Evolutionary conservation across 1,140 invertebrate genomes (phyloP).

Genomic region (Neoseiulus cucumeris): DNA sequence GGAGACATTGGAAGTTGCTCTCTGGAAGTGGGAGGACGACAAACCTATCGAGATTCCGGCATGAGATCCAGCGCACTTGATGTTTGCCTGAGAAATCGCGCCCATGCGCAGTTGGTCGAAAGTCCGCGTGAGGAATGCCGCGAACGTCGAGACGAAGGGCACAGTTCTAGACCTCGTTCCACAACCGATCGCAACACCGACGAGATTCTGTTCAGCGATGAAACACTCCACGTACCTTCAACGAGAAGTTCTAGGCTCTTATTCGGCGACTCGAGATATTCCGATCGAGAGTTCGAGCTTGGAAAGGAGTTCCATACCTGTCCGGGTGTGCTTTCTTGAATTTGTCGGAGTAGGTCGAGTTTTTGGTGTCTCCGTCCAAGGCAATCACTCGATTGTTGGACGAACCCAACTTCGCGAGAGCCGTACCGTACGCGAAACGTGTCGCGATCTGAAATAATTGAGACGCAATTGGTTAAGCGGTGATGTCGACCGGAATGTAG

Average conservation of each 20-base stretch:
- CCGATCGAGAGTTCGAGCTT: no score
- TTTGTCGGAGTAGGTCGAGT: constrained; percentile 89
- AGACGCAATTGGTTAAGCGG: neutral
- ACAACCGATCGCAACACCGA: constrained; percentile 82
- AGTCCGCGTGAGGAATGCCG: constrained; percentile 84
- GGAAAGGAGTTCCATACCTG: constrained; percentile 31
- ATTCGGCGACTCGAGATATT: no score
- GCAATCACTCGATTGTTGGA: constrained; percentile 65
- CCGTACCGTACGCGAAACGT: constrained; percentile 77
- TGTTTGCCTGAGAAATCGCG: constrained; percentile 91
- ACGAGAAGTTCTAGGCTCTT: no score
- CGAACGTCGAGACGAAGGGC: constrained; percentile 87
- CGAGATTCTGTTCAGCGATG: constrained; percentile 95
- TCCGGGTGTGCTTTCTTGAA: constrained; percentile 45
- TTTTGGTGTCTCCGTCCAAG: constrained; percentile 90
- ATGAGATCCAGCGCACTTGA: constrained; percentile 85
- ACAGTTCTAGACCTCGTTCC: constrained; percentile 69
- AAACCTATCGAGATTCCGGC: constrained; percentile 64
- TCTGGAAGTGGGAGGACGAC: constrained; percentile 22
- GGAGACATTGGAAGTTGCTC: no score
- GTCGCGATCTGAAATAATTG: constrained; percentile 46
- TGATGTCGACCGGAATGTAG: no score
- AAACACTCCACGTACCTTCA: constrained; percentile 73
- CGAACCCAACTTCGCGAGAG: constrained; percentile 63
- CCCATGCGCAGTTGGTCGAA: constrained; percentile 96